These are phyloP conservation scores for Goniozus legneri DNA, from an alignment of 1,140 invertebrate species.

Conservation along the genomic window DNA sequence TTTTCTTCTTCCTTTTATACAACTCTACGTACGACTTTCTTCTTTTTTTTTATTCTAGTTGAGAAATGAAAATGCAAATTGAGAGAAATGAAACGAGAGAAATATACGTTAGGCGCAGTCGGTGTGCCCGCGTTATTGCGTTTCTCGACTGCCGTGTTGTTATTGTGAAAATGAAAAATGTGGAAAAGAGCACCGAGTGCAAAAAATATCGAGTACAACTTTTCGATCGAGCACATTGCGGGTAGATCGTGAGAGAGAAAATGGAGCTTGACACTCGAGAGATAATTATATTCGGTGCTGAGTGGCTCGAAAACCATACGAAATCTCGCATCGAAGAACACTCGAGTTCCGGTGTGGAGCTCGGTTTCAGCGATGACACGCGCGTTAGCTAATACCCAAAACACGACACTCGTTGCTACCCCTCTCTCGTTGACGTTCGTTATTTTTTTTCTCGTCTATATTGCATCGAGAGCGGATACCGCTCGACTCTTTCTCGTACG, in stretches of 20 bases:
- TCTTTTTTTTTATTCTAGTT: no score
- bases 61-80: slow-evolving; percentile 15
- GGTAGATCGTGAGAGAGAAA: no score
- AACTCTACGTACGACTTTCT: no score
- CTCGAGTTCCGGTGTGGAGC: no score
- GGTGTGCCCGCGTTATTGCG: slow-evolving; percentile 10
- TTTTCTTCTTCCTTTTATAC: background rate
- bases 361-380: slow-evolving; percentile 31
- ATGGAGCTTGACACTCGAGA: no score
- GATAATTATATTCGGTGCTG: no score
- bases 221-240: no score
- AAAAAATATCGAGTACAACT: no score
- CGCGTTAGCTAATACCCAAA: slow-evolving; percentile 32
- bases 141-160: background rate
- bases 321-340: no score
- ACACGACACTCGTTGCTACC: slow-evolving; percentile 19
- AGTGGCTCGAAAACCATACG: no score
- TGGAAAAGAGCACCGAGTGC: no score
- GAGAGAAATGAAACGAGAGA: slow-evolving; percentile 5
- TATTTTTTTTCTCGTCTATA: slow-evolving; percentile 8
- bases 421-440: slow-evolving; percentile 18
- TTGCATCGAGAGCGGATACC: background rate
- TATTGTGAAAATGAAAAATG: slow-evolving; percentile 17
- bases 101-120: no score
- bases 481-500: slow-evolving; percentile 29